Evolutionary conservation across 2,888 invertebrate species (phyloP).

Genomic region (Lepidonotus clava): DNA sequence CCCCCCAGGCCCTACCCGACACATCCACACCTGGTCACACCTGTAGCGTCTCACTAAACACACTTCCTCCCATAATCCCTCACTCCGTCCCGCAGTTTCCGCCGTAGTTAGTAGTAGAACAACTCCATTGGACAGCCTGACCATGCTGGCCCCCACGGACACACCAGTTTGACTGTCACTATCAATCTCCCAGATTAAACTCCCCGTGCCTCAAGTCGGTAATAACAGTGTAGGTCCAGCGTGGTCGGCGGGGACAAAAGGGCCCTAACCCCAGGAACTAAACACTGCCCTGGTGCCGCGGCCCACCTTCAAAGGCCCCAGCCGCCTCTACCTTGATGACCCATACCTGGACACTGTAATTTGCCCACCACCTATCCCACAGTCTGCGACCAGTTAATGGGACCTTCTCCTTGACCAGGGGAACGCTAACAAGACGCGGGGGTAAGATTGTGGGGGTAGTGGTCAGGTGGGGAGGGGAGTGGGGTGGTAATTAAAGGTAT

Average conservation of each 20-base stretch:
- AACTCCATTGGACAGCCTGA: background rate
- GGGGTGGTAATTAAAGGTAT: constrained; percentile 13
- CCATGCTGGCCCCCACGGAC: constrained; percentile 16
- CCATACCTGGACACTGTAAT: constrained; percentile 30
- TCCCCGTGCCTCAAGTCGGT: background rate
- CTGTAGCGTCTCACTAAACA: background rate
- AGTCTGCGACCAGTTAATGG: too few species aligned
- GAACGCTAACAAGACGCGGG: background rate
- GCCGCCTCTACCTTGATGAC: constrained; percentile 9
- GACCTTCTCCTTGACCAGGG: too few species aligned
- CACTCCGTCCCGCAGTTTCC: background rate
- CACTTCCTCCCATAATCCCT: background rate
- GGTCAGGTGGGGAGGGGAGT: background rate
- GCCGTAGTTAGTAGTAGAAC: too few species aligned
- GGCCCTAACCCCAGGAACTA: constrained; percentile 22
- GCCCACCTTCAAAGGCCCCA: constrained; percentile 37
- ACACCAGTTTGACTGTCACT: constrained; percentile 43
- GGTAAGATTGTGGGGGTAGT: background rate
- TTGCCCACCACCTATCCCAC: background rate
- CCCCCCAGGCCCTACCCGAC: background rate
- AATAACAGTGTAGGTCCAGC: constrained; percentile 16
- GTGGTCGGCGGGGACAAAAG: background rate
- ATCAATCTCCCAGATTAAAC: constrained; percentile 39
- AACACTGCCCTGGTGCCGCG: background rate
- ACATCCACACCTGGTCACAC: constrained; percentile 16